These are phyloP conservation scores for Tapirus terrestris DNA, from an alignment of 2,113 vertebrate genomes.

Conservation along the genomic window DNA sequence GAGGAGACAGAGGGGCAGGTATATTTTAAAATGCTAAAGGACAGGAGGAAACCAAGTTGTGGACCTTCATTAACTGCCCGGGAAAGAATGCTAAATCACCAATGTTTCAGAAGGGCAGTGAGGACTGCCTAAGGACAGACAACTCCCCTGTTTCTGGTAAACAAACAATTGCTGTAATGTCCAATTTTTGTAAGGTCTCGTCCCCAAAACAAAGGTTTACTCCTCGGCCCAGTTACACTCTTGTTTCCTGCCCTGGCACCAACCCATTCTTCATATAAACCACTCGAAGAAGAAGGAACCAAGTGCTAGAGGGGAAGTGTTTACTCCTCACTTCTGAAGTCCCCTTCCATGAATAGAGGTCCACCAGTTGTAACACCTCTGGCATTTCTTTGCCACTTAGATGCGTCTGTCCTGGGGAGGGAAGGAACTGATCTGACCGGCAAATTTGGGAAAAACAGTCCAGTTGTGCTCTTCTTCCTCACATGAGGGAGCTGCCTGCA, in stretches of 20 bases:
- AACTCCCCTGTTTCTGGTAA: neutral
- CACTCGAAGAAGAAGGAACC: neutral
- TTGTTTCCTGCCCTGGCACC: neutral
- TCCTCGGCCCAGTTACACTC: neutral
- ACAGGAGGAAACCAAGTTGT: neutral
- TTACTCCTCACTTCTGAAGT: neutral
- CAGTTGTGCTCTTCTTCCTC: neutral
- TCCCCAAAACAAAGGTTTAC: constrained; percentile 36
- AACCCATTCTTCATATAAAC: neutral
- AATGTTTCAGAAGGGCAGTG: neutral
- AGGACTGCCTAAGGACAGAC: neutral
- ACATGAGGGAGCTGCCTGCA: neutral
- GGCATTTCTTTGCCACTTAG: neutral
- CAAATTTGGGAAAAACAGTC: neutral
- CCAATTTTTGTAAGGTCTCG: neutral
- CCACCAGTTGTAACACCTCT: neutral
- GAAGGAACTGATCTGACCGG: neutral
- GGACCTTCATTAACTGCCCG: neutral
- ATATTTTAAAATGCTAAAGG: constrained; percentile 11
- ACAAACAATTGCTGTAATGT: neutral
- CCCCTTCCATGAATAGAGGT: neutral
- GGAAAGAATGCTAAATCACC: neutral
- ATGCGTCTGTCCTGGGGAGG: neutral
- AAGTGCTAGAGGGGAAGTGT: neutral
- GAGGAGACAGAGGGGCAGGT: neutral